A percentile compares a stretch with the other conserved stretches of the same genome.
These are phyloP conservation scores for Lasioglossum zephyrum DNA, from an alignment of 2,888 invertebrate genomes.

Conservation along the genomic window DNA sequence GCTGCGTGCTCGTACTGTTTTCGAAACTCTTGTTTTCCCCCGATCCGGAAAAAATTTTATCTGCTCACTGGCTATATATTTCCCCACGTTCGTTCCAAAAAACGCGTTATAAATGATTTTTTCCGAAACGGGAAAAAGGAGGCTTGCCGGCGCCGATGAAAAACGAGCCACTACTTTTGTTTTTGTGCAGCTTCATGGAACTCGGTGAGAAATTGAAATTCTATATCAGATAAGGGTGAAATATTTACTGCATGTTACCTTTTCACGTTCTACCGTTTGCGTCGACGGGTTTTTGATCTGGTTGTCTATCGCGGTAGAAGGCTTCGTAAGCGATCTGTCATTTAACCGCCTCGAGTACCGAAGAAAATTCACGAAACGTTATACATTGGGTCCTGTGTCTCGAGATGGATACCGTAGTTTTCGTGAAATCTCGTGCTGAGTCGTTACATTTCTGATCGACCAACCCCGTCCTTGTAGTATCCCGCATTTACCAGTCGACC, in stretches of 20 bases:
- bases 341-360: neutral
- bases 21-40: neutral
- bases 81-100: neutral
- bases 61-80: neutral
- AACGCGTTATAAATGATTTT: neutral
- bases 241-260: neutral
- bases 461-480: neutral
- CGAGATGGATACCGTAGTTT: neutral
- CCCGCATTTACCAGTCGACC: neutral
- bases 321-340: constrained; percentile 24
- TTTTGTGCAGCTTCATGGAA: neutral
- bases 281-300: neutral
- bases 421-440: constrained; percentile 3
- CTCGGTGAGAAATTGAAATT: neutral
- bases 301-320: neutral
- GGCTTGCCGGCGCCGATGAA: neutral
- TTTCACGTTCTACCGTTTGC: neutral
- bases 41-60: neutral
- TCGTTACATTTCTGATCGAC: constrained; percentile 13
- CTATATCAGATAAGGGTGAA: neutral
- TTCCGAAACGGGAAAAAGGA: neutral
- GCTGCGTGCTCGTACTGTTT: neutral
- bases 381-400: neutral
- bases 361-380: constrained; percentile 32
- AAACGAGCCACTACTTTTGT: neutral